Conservation (phyloP, 2,113 vertebrate genomes). For the Ailuropoda melanoleuca region DNA sequence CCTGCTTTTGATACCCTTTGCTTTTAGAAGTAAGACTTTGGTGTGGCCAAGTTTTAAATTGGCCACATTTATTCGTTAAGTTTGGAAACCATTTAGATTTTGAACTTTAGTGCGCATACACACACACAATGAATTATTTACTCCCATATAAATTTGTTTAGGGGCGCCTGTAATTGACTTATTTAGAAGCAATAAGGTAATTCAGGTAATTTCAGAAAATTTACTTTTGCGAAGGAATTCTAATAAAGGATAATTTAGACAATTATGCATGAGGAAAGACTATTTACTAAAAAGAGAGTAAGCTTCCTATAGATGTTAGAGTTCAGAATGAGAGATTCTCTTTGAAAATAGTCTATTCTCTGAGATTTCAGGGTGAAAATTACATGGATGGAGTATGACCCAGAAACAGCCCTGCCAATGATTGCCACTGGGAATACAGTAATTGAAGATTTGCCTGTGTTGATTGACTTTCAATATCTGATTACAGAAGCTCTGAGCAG, state of each 20-base stretch:
- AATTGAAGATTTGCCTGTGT: conserved; percentile 68
- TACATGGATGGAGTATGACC: conserved; percentile 47
- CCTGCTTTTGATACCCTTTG: not conserved
- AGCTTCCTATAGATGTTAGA: conserved; percentile 54
- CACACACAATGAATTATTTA: conserved; percentile 54
- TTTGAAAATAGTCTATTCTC: conserved; percentile 1
- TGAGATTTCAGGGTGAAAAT: conserved; percentile 62
- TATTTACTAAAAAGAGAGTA: conserved; percentile 74
- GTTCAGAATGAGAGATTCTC: not conserved
- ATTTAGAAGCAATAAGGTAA: conserved; percentile 84
- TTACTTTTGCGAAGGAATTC: conserved; percentile 81
- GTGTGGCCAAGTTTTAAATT: not conserved
- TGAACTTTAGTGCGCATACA: not conserved
- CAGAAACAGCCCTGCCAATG: conserved; percentile 57
- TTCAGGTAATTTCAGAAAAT: conserved; percentile 84
- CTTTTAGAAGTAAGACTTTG: not conserved
- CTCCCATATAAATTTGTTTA: conserved; percentile 80
- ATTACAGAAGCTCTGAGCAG: conserved; percentile 48
- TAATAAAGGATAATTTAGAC: conserved; percentile 84
- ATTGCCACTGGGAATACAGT: conserved; percentile 57
- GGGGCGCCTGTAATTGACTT: conserved; percentile 81
- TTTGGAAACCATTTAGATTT: conserved; percentile 49
- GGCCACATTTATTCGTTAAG: not conserved
- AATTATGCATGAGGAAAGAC: conserved; percentile 78
- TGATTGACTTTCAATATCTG: conserved; percentile 74